Conservation (phyloP, 1,140 invertebrate species). For the roundworm (Caenorhabditis elegans) region WBcel235 BX284604.4:17182501-17183000, state of each 20-base stretch:
- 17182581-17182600: too few relatives aligned
- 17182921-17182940: slow-evolving; percentile 45
- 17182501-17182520: slow-evolving; percentile 59
- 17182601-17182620: too few relatives aligned
- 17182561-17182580: too few relatives aligned
- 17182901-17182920: slow-evolving; percentile 43
- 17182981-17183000: slow-evolving; percentile 42
- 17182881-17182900: slow-evolving; percentile 43
- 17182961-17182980: slow-evolving; percentile 40
- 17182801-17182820: too few relatives aligned
- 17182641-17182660: too few relatives aligned
- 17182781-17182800: too few relatives aligned
- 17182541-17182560: slow-evolving; percentile 59
- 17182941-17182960: slow-evolving; percentile 38
- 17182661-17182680: too few relatives aligned
- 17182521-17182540: slow-evolving; percentile 61
- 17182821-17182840: neutral
- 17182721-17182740: neutral
- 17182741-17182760: neutral
- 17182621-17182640: too few relatives aligned
- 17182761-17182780: neutral
- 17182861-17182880: neutral
- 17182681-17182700: too few relatives aligned
- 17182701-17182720: neutral
- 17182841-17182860: slow-evolving; percentile 1